Evolutionary conservation across 2,113 vertebrate species (phyloP).

Genomic region (Poecile atricapillus): DNA sequence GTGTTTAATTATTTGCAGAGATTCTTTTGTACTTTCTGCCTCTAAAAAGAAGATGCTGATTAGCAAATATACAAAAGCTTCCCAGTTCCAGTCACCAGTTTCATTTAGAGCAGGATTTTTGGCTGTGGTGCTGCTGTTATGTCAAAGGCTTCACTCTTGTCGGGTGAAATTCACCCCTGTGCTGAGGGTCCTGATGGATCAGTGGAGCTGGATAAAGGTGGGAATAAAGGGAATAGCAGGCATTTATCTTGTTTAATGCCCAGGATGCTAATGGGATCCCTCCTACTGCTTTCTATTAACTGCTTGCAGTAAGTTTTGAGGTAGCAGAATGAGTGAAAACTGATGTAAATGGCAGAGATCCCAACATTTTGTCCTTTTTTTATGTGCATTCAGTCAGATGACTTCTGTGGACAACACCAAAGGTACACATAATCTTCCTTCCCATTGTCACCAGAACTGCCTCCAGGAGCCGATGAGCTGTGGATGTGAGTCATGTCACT

Average conservation of each 20-base stretch:
- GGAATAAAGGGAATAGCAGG: background rate
- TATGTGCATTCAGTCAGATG: background rate
- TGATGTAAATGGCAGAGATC: background rate
- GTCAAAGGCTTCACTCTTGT: background rate
- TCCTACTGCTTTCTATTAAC: background rate
- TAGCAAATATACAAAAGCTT: slow-evolving; percentile 52
- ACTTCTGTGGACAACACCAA: background rate
- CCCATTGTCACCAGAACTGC: background rate
- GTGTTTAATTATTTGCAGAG: slow-evolving; percentile 61
- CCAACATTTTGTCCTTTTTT: background rate
- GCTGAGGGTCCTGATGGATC: background rate
- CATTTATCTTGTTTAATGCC: background rate
- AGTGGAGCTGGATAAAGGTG: background rate
- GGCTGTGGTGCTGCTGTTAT: background rate
- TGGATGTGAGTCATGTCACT: background rate
- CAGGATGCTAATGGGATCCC: background rate
- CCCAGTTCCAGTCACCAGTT: slow-evolving; percentile 1
- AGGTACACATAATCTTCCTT: background rate
- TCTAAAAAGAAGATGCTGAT: slow-evolving; percentile 50
- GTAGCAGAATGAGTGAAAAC: background rate
- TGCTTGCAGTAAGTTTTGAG: background rate
- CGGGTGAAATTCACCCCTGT: background rate
- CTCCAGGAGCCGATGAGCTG: background rate
- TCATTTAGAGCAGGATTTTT: slow-evolving; percentile 6
- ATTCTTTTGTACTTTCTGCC: slow-evolving; percentile 49